phyloP scores from a whole-genome alignment of 2,888 invertebrate genomes.

The Nephrotoma appendiculata region DNA sequence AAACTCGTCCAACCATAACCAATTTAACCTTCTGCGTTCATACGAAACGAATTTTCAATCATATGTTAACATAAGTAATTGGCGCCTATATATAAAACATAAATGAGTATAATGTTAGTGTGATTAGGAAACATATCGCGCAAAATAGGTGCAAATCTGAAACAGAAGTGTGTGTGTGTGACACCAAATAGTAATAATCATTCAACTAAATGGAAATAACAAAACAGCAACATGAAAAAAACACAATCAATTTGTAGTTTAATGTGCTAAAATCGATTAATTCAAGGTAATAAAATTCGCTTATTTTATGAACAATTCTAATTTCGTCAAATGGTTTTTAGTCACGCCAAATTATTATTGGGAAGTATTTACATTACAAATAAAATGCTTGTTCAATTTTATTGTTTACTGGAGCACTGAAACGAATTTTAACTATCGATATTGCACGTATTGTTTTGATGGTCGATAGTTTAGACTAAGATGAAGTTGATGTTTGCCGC shows the following conservation, averaged over 20 bases:
- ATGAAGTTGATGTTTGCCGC: no score
- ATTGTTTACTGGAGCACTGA: neutral
- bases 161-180: neutral
- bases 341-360: neutral
- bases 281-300: neutral
- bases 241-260: neutral
- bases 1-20: neutral
- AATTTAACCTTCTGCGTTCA: neutral
- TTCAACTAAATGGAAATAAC: neutral
- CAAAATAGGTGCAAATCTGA: neutral
- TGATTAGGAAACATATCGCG: neutral
- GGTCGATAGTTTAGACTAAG: neutral
- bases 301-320: neutral
- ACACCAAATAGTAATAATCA: neutral
- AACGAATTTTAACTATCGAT: neutral
- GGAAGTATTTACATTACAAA: neutral
- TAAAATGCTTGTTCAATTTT: neutral
- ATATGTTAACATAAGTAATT: neutral
- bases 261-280: neutral
- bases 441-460: neutral
- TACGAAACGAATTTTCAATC: neutral
- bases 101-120: neutral
- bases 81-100: neutral
- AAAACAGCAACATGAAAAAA: neutral
- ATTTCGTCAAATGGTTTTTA: neutral